Evolutionary conservation across 2,888 invertebrate species (phyloP), one percentile per base, ranked within the genome.

Genomic region (Drosophila acutilabella): DNA sequence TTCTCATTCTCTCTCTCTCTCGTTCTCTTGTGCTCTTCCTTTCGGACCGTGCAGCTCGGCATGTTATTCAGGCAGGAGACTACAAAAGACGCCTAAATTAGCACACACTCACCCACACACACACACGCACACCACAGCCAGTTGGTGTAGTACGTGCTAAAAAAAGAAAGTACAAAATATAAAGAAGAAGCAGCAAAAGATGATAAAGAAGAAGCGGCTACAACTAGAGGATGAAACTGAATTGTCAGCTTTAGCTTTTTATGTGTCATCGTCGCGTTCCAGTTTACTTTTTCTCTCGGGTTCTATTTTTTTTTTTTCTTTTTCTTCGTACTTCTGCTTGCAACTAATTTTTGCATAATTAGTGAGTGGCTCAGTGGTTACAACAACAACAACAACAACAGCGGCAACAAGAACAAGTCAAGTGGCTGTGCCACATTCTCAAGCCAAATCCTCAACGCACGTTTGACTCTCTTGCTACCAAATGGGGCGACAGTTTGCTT

Each of bases 361-460:
- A 83, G 83, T 81, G 80, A 83, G 88, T 81, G 85, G 78, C 83
- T 83, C 73, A 69, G 85, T 81, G 81, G 79, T 71, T 68, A 47
- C 71, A 72, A 42, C 79, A 69, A 57, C 64, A 64, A 48, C 65
- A 53, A 40, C 59, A 69, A 20, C 69, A 65, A 18, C 64, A 45
- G 23, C 56, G 59, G 10, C 47, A 57, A 40, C 66, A 56, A 64
- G 67, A 81, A 64, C 78, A 78, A 82, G 81, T 87, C 87, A 87
- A 82, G 84, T 84, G 79, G 68, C 76, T 87, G 88, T 87, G 85
- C 82, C 88, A 83, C 76, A 78, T 83, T 87, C 88, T 81, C 74
- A 82, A 76, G 77, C 74, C 62, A 74, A 76, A 69, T 40, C 61
- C 61, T 13, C 69, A 69, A 65, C 64, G 66, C 79, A 68, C 68